A percentile compares a stretch with the other conserved stretches of the same genome.
These are phyloP conservation scores for Plebejus anna DNA, from an alignment of 2,888 invertebrate genomes.

Conservation along the genomic window DNA sequence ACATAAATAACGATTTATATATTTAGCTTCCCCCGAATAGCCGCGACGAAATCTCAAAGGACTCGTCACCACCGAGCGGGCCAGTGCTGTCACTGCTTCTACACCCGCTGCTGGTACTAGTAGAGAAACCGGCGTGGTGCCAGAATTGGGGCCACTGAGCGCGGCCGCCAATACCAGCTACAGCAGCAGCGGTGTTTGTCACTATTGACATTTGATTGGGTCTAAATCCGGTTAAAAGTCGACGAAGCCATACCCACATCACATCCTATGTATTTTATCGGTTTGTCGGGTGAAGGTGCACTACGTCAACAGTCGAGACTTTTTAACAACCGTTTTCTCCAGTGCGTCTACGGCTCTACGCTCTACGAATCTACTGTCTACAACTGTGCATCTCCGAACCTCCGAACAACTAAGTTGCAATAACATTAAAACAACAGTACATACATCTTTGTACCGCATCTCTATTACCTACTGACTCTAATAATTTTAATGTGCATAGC, in stretches of 20 bases:
- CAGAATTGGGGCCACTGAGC: too few species aligned
- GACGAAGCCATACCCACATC: neutral
- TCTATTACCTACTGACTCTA: neutral
- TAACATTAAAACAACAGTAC: neutral
- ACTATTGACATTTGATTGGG: neutral
- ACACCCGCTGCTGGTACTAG: neutral
- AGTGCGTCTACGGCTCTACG: too few species aligned
- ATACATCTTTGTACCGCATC: neutral
- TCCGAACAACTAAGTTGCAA: neutral
- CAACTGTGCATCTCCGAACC: neutral
- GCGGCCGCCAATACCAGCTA: neutral
- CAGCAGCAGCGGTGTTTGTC: neutral
- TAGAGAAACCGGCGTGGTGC: too few species aligned
- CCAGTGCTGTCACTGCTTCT: neutral
- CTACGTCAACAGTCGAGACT: too few species aligned
- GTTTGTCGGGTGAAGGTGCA: too few species aligned
- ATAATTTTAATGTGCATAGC: too few species aligned
- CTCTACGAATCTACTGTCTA: neutral
- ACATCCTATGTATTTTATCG: too few species aligned
- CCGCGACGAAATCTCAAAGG: neutral
- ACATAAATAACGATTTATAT: conserved; percentile 6
- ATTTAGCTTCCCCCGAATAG: neutral
- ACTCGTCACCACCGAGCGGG: neutral
- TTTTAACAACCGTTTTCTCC: too few species aligned
- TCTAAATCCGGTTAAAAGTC: neutral